These are phyloP conservation scores for Masticophis lateralis DNA, from an alignment of 2,797 vertebrate genomes.

Conservation along the genomic window DNA sequence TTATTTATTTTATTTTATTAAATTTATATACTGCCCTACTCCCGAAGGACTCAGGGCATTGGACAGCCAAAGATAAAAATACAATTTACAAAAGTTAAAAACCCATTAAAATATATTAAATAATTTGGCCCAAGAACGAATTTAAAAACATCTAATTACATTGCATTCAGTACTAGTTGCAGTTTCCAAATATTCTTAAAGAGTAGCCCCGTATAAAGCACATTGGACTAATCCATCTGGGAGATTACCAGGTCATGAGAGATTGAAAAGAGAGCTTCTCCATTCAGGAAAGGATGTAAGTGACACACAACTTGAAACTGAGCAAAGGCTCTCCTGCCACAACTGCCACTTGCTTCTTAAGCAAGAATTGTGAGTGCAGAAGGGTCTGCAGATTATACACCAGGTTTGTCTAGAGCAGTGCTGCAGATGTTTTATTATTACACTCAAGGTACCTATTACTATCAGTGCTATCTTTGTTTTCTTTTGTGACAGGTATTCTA, in stretches of 20 bases:
- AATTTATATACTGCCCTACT: no score
- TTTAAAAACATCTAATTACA: no score
- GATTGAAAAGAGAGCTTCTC: not conserved
- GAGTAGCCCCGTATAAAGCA: not conserved
- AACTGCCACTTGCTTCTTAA: not conserved
- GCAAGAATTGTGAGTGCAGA: not conserved
- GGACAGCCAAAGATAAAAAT: no score
- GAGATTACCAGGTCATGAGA: not conserved
- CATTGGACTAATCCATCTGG: not conserved
- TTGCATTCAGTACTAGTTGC: not conserved
- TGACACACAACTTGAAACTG: not conserved
- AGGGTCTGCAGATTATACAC: not conserved
- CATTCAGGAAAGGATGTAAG: not conserved
- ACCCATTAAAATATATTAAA: no score
- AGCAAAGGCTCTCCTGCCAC: not conserved
- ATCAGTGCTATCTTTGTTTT: not conserved
- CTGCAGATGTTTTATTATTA: not conserved
- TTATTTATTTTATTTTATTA: no score
- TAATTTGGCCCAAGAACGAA: no score
- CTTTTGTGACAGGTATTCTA: not conserved
- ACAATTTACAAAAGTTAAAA: no score
- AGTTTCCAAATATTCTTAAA: not conserved
- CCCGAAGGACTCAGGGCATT: no score
- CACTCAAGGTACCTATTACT: not conserved
- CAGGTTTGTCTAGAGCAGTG: not conserved